phyloP scores from a whole-genome alignment of 2,888 invertebrate species.

The Fragum fragum region DNA sequence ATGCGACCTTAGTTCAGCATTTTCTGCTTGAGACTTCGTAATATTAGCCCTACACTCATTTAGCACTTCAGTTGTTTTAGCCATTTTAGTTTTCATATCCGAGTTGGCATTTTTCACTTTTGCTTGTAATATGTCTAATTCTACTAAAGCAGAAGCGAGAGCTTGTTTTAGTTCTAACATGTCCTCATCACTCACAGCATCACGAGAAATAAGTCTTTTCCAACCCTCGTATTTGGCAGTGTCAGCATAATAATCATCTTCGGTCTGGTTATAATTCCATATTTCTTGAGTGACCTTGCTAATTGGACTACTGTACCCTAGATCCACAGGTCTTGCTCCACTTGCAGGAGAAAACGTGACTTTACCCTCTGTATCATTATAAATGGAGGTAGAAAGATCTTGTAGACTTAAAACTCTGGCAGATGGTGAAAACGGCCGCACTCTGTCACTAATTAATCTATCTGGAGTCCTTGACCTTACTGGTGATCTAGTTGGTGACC shows the following conservation, averaged over 20 bases:
- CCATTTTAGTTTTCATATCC: slow-evolving; percentile 80
- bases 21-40: slow-evolving; percentile 79
- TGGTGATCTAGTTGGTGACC: slow-evolving; percentile 67
- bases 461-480: slow-evolving; percentile 69
- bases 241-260: slow-evolving; percentile 72
- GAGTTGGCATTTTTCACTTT: slow-evolving; percentile 79
- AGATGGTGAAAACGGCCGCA: slow-evolving; percentile 60
- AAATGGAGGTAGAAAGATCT: slow-evolving; percentile 72
- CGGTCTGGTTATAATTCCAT: slow-evolving; percentile 74
- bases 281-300: slow-evolving; percentile 79
- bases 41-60: slow-evolving; percentile 81
- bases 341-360: slow-evolving; percentile 70
- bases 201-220: slow-evolving; percentile 74
- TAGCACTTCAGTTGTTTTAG: slow-evolving; percentile 79
- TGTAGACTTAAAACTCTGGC: slow-evolving; percentile 68
- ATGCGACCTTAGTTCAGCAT: slow-evolving; percentile 77
- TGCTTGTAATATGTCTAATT: slow-evolving; percentile 81
- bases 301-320: slow-evolving; percentile 80
- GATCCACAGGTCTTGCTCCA: slow-evolving; percentile 68
- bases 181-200: slow-evolving; percentile 74
- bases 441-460: slow-evolving; percentile 55
- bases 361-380: slow-evolving; percentile 70
- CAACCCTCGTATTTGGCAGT: slow-evolving; percentile 74
- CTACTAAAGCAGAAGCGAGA: slow-evolving; percentile 80
- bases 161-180: slow-evolving; percentile 81